These are phyloP conservation scores for Lophotriccus pileatus DNA, from an alignment of 2,797 vertebrate genomes.

Conservation along the genomic window DNA sequence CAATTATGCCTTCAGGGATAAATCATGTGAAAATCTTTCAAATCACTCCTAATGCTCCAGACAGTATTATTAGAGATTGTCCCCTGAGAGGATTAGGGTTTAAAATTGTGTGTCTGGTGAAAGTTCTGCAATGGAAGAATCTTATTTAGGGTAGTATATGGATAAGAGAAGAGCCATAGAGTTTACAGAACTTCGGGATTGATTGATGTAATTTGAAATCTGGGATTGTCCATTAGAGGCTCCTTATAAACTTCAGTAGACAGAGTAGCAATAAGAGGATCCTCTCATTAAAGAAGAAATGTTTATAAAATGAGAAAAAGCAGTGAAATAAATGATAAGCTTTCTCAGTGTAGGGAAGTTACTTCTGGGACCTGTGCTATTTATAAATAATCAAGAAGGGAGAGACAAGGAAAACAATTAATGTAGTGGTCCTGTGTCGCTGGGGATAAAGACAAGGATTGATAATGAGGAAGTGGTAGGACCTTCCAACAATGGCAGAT, in stretches of 20 bases:
- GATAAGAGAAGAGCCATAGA: background rate
- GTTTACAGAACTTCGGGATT: background rate
- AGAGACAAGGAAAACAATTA: background rate
- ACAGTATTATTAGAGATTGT: background rate
- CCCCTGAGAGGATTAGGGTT: background rate
- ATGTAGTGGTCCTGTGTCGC: background rate
- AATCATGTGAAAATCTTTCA: background rate
- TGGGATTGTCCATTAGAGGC: background rate
- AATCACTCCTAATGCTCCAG: background rate
- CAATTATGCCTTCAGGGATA: background rate
- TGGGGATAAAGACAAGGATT: background rate
- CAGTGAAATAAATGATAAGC: background rate
- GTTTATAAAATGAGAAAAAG: background rate
- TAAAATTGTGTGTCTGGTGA: background rate
- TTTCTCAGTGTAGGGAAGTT: background rate
- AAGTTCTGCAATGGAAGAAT: background rate
- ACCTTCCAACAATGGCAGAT: background rate
- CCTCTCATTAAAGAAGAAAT: background rate
- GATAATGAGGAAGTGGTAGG: background rate
- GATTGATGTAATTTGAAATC: background rate
- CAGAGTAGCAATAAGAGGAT: background rate
- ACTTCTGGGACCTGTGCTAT: background rate
- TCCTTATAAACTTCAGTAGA: background rate
- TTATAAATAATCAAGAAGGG: background rate
- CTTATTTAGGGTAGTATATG: background rate